Percentiles rank a stretch among this genome's conserved stretches.
phyloP scores from a whole-genome alignment of 2,888 invertebrate species.

The Heliconius hortense region DNA sequence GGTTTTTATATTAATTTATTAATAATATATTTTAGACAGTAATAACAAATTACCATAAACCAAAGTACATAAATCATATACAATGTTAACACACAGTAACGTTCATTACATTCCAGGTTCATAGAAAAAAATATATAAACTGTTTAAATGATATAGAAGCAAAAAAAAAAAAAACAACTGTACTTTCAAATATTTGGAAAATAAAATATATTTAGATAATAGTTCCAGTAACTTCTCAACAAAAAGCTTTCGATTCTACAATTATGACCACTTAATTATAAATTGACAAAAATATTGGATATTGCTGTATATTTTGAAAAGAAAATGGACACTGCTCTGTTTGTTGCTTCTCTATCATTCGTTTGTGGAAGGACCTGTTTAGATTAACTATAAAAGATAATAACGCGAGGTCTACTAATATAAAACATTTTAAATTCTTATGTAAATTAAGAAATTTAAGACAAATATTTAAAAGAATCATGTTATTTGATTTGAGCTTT shows the following conservation, averaged over 20 bases:
- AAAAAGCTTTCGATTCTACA: background rate
- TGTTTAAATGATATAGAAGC: background rate
- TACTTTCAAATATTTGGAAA: background rate
- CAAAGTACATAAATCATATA: background rate
- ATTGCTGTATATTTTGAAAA: background rate
- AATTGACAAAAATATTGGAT: background rate
- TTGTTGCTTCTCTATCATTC: background rate
- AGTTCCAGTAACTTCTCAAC: background rate
- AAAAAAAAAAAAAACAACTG: background rate
- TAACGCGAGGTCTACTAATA: background rate
- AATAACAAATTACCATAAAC: conserved; percentile 2
- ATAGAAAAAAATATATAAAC: background rate
- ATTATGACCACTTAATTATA: too few species aligned
- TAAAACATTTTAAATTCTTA: background rate
- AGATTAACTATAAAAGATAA: too few species aligned
- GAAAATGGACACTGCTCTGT: background rate
- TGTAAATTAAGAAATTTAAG: too few species aligned
- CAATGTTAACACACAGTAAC: background rate
- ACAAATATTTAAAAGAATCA: background rate
- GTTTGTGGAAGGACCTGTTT: background rate
- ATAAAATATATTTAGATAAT: background rate
- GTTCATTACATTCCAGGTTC: background rate
- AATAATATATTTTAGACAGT: background rate
- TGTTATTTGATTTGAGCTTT: background rate
- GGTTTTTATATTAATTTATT: background rate